Evolutionary conservation across 35 echinoderm and acorn worm species (phyloP), one percentile per base, ranked within the genome.

Genomic region (Stichopus chloronotus): DNA sequence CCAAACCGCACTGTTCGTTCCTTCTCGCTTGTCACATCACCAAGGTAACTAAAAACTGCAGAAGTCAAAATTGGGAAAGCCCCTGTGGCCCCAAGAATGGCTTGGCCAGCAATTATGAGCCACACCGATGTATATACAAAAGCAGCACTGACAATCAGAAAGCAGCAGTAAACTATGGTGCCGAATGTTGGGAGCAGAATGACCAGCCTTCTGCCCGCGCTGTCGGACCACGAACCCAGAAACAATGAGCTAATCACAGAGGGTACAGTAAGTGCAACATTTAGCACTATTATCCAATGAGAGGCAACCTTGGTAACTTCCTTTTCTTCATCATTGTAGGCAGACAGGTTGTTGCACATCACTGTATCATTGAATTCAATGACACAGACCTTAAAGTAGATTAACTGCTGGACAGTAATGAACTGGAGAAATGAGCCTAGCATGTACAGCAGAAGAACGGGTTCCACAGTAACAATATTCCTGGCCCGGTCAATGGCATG

Each of bases 11-110:
- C 88, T 0, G 97, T 99, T 17, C 94, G 88, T 17, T 91, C 92
- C 55, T 93, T 92, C 20, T 92, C 69, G 10, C 84, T 93, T n/a
- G 95, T 96, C 52, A 96, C 76, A 78, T 99, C 97, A 11, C 95
- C 95, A 13, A 99, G 78, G 92, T 99, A 99, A 72, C 97, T 99
- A 57, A 96, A 99, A 6, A 99, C 97, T 8, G 93, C 88, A 17
- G 95, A 93, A 24, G 92, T 92, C 13, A 96, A 72, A 11, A 93
- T 95, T 21, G 93, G 57, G 83, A 88, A 99, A 21, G 92, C 94
- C 12, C 97, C 97, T 80, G 92, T 91, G 9, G 85, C 5, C 52
- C 97, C 97, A 59, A 99, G 53, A 7, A 95, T 55, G 11, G 94
- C 92, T 56, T 96, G 88, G 12, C 93, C 97, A 78, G 96, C 61